A percentile compares a stretch with the other conserved stretches of the same genome.
phyloP scores from a whole-genome alignment of 92 coral and sea anemone genomes.

The Hydrozoanthus gracilis region DNA sequence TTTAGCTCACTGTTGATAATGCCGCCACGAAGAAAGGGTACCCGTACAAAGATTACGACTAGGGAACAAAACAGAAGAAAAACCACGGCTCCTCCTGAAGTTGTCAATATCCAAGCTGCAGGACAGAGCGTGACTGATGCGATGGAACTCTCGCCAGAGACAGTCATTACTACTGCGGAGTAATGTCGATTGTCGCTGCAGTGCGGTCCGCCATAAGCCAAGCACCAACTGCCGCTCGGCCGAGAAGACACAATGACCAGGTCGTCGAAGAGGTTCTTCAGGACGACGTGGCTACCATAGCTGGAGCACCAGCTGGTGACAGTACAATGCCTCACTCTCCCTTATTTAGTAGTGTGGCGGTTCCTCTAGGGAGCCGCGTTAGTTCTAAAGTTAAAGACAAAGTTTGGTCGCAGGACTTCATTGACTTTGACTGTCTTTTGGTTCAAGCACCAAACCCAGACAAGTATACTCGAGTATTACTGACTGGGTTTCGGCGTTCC shows the following conservation, averaged over 20 bases:
- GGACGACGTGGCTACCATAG: conserved; percentile 21
- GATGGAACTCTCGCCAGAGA: no score
- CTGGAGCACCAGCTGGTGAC: conserved; percentile 41
- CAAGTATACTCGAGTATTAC: conserved; percentile 18
- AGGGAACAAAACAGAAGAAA: no score
- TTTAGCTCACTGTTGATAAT: no score
- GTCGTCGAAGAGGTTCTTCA: conserved; percentile 7
- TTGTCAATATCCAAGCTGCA: no score
- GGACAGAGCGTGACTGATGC: no score
- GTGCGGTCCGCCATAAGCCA: conserved; percentile 25
- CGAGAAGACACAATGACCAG: conserved; percentile 19
- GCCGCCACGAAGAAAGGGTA: no score
- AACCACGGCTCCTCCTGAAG: no score
- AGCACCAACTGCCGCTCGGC: conserved; percentile 14
- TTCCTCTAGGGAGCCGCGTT: conserved; percentile 51
- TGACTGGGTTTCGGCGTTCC: conserved; percentile 44
- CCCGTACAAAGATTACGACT: no score
- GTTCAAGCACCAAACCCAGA: conserved; percentile 19
- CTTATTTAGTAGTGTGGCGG: conserved; percentile 36
- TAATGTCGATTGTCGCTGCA: no score
- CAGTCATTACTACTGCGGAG: no score
- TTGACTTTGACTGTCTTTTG: conserved; percentile 41
- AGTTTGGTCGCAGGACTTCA: conserved; percentile 48
- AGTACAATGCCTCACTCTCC: conserved; percentile 22
- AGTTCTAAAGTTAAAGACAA: conserved; percentile 24